These are phyloP conservation scores for Sebastes schlegelii DNA, from an alignment of 2,113 vertebrate species.

Conservation along the genomic window DNA sequence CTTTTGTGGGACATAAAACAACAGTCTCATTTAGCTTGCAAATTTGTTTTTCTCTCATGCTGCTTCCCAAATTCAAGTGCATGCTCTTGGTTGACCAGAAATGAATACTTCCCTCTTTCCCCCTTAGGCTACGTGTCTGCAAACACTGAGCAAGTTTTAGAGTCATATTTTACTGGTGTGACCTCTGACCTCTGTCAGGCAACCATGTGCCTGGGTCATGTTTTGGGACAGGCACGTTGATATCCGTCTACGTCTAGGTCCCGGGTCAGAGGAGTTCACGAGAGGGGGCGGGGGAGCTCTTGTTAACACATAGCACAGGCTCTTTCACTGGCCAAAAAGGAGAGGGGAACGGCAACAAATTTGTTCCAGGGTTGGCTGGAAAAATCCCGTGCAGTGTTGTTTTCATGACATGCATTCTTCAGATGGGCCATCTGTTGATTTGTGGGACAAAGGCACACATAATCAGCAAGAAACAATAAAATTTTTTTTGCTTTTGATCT, in stretches of 20 bases:
- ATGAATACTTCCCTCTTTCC: neutral
- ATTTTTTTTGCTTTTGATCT: neutral
- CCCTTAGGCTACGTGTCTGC: neutral
- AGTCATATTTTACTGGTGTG: constrained; percentile 70
- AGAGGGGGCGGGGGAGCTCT: constrained; percentile 31
- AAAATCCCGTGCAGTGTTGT: constrained; percentile 27
- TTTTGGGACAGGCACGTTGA: constrained; percentile 73
- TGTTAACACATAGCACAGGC: constrained; percentile 18
- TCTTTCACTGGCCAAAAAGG: neutral
- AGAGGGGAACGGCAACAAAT: constrained; percentile 32
- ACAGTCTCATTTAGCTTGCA: neutral
- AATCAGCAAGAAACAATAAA: neutral
- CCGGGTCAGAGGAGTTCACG: constrained; percentile 68
- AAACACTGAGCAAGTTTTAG: constrained; percentile 54
- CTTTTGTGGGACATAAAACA: neutral
- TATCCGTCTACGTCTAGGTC: constrained; percentile 58
- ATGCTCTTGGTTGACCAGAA: constrained; percentile 10
- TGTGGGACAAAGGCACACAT: neutral
- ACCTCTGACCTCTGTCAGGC: constrained; percentile 78
- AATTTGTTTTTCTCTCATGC: neutral
- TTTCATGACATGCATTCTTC: constrained; percentile 48
- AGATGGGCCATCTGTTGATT: constrained; percentile 2
- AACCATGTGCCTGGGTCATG: constrained; percentile 79
- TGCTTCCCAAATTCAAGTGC: constrained; percentile 67
- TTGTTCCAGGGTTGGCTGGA: constrained; percentile 37